These are phyloP conservation scores for Oenanthe melanoleuca DNA, from an alignment of 2,113 vertebrate species.

Conservation along the genomic window DNA sequence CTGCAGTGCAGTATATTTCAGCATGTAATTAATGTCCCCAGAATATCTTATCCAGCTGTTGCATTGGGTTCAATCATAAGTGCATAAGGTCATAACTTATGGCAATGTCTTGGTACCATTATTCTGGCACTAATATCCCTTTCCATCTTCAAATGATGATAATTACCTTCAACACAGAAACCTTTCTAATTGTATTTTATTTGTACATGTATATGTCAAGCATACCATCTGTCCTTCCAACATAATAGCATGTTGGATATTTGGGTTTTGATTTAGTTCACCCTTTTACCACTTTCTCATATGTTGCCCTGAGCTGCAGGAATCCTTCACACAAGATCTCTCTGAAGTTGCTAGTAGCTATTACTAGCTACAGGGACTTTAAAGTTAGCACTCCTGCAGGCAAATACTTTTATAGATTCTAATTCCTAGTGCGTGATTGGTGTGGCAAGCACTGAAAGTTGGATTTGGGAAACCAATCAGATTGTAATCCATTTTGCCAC, in stretches of 20 bases:
- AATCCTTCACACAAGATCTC: neutral
- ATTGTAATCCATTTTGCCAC: neutral
- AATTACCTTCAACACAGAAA: neutral
- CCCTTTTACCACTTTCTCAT: neutral
- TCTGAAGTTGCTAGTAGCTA: neutral
- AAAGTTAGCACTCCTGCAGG: neutral
- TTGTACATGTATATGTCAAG: neutral
- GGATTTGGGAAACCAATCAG: neutral
- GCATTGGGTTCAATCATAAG: neutral
- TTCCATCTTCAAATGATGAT: neutral
- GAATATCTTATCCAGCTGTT: neutral
- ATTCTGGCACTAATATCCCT: neutral
- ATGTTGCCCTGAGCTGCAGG: neutral
- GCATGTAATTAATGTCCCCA: rapidly evolving
- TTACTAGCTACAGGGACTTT: neutral
- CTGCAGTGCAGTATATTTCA: neutral
- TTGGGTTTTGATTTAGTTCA: neutral
- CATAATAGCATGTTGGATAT: neutral
- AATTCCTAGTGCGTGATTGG: neutral
- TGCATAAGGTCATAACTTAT: neutral
- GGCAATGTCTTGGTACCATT: neutral
- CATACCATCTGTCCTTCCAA: neutral
- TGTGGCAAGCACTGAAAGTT: neutral
- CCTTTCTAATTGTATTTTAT: neutral
- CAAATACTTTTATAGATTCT: neutral